Evolutionary conservation across 2,113 vertebrate species (phyloP).

Genomic region (Scytalopus superciliaris): DNA sequence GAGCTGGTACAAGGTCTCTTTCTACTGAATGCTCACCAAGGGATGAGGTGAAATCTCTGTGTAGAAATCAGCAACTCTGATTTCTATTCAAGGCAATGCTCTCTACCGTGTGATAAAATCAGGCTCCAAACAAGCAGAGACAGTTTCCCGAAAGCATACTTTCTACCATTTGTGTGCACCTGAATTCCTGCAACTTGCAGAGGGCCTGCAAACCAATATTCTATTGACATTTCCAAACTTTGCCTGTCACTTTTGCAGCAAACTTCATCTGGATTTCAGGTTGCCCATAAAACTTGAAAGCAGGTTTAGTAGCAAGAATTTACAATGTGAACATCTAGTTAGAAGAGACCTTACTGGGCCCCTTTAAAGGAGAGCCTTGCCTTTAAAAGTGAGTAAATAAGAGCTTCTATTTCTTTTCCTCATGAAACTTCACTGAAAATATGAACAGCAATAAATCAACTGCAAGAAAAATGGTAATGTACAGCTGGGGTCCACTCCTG

Average conservation of each 20-base stretch:
- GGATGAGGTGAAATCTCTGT: not conserved
- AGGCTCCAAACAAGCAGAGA: not conserved
- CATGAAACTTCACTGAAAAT: slow-evolving; percentile 1
- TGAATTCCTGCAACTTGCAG: not conserved
- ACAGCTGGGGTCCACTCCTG: not conserved
- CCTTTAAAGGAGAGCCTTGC: not conserved
- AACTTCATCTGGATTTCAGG: slow-evolving; percentile 32
- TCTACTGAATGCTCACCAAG: not conserved
- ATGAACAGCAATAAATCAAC: slow-evolving; percentile 12
- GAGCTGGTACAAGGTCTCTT: not conserved
- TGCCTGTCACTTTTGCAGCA: not conserved
- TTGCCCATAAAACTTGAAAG: slow-evolving; percentile 25
- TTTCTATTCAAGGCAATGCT: not conserved
- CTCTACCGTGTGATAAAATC: not conserved
- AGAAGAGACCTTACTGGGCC: not conserved
- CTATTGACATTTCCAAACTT: not conserved
- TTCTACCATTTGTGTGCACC: not conserved
- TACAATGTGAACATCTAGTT: slow-evolving; percentile 12
- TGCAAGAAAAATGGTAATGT: not conserved
- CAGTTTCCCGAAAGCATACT: not conserved
- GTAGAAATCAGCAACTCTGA: not conserved
- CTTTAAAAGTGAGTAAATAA: slow-evolving; percentile 16
- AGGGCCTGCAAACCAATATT: not conserved
- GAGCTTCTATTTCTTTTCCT: not conserved
- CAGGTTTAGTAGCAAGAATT: slow-evolving; percentile 24